phyloP scores from a whole-genome alignment of 2,888 invertebrate species.

The Apamea monoglypha region DNA sequence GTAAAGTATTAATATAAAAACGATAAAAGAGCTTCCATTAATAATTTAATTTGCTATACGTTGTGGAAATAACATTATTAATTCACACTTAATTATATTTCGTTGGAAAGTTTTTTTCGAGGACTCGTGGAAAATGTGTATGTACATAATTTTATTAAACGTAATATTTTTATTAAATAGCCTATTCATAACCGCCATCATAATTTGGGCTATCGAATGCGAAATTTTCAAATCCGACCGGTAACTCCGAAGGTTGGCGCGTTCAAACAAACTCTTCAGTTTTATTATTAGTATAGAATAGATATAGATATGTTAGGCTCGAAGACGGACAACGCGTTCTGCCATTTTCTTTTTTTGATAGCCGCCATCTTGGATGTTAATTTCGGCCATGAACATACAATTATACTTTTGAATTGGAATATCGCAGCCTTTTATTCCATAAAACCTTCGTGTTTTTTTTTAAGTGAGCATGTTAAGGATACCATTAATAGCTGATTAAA shows the following conservation, averaged over 20 bases:
- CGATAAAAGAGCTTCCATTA: constrained; percentile 31
- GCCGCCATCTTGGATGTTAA: neutral
- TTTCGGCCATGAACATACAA: neutral
- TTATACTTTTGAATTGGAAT: neutral
- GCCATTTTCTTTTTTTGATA: neutral
- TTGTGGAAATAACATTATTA: constrained; percentile 19
- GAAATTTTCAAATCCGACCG: too few relatives aligned
- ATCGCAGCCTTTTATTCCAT: neutral
- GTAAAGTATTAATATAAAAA: constrained; percentile 21
- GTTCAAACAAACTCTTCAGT: too few relatives aligned
- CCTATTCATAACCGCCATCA: too few relatives aligned
- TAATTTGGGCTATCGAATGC: too few relatives aligned
- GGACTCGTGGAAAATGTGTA: neutral
- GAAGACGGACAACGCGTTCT: neutral
- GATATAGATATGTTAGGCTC: neutral
- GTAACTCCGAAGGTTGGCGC: too few relatives aligned
- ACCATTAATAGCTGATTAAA: neutral
- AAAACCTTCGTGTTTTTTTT: too few relatives aligned
- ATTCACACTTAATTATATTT: constrained; percentile 30
- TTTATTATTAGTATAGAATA: too few relatives aligned
- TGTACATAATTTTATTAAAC: neutral
- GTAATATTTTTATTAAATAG: neutral
- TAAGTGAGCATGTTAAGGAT: too few relatives aligned
- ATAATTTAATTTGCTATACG: constrained; percentile 26
- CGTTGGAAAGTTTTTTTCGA: constrained; percentile 7